Percentiles rank a stretch among this genome's conserved stretches.
phyloP scores from a whole-genome alignment of 2,113 vertebrate species.

The Lates calcarifer region DNA sequence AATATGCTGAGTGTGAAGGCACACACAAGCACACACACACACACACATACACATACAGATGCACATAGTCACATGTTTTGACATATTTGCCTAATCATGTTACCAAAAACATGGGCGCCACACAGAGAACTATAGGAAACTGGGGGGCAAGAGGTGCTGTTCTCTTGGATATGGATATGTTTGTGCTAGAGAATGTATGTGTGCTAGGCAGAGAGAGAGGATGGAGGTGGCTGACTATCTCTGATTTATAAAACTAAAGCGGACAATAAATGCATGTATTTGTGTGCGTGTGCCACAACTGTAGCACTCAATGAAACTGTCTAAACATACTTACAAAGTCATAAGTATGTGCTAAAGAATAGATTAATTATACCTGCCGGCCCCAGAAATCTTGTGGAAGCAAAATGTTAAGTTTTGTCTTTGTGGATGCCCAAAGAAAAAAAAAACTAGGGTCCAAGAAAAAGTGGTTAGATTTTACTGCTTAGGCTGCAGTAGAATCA shows the following conservation, averaged over 20 bases:
- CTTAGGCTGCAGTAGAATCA: no score
- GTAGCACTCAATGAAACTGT: background rate
- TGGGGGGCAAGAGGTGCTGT: background rate
- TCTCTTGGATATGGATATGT: background rate
- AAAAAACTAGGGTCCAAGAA: no score
- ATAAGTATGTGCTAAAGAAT: no score
- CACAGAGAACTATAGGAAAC: background rate
- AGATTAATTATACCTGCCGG: no score
- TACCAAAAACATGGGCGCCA: background rate
- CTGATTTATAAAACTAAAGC: background rate
- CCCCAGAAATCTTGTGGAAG: no score
- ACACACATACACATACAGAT: background rate
- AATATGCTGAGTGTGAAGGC: conserved; percentile 4
- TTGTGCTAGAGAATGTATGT: background rate
- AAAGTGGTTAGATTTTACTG: no score
- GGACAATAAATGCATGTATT: background rate
- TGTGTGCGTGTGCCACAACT: background rate
- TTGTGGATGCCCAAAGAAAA: no score
- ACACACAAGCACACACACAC: conserved; percentile 12
- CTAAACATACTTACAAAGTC: background rate
- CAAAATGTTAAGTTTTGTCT: no score
- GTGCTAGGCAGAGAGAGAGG: background rate
- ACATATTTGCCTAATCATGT: conserved; percentile 26
- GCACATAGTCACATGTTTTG: conserved; percentile 15
- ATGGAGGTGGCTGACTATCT: background rate